A percentile compares a stretch with the other conserved stretches of the same genome.
phyloP scores from a whole-genome alignment of 2,888 invertebrate species.

The Polyploca ridens region DNA sequence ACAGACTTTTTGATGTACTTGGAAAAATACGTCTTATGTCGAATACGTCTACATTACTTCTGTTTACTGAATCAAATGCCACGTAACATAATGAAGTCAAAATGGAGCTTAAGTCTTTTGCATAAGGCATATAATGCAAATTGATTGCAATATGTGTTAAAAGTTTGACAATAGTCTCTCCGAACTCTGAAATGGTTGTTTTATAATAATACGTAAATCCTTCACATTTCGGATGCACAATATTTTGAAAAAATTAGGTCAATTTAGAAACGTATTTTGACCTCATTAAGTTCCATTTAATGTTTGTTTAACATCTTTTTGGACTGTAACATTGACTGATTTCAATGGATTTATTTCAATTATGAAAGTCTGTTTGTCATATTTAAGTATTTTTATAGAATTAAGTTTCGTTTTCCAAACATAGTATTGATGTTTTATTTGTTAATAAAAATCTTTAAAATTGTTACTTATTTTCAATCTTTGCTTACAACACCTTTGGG shows the following conservation, averaged over 20 bases:
- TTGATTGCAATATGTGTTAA: too few species aligned
- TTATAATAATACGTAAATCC: neutral
- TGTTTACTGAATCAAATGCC: too few species aligned
- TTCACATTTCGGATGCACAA: neutral
- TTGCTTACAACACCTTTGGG: constrained; percentile 14
- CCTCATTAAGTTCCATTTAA: neutral
- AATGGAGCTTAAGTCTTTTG: too few species aligned
- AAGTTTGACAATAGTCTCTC: too few species aligned
- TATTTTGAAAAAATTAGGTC: neutral
- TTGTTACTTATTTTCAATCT: constrained; percentile 46
- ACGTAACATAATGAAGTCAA: too few species aligned
- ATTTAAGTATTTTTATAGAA: constrained; percentile 31
- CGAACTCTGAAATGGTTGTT: neutral
- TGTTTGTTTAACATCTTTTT: neutral
- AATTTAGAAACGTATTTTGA: too few species aligned
- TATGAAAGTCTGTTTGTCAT: constrained; percentile 14
- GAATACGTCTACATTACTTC: too few species aligned
- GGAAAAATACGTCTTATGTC: too few species aligned
- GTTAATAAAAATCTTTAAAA: constrained; percentile 63
- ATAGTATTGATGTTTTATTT: constrained; percentile 57
- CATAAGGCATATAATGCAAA: too few species aligned
- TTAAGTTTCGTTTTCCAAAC: constrained; percentile 43
- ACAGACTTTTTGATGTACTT: too few species aligned
- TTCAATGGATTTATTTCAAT: neutral
- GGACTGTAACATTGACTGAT: too few species aligned